Evolutionary conservation across 2,888 invertebrate genomes (phyloP).

Genomic region (Gerris lacustris): DNA sequence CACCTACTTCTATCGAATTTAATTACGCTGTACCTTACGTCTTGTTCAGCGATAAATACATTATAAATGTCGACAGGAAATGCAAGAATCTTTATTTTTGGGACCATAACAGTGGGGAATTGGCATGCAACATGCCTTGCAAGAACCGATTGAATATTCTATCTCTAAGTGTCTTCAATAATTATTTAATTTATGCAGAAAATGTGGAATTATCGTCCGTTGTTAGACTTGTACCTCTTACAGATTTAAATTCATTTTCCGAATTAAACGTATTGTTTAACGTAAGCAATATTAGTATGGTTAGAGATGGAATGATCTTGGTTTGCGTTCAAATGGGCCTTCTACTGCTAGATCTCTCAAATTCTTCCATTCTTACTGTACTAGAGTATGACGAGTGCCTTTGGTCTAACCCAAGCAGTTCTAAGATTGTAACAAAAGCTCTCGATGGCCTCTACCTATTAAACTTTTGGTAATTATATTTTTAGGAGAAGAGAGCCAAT

Average conservation of each 20-base stretch:
- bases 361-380: constrained; percentile 14
- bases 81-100: constrained; percentile 15
- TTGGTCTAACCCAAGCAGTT: constrained; percentile 15
- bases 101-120: constrained; percentile 13
- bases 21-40: constrained; percentile 23
- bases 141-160: constrained; percentile 14
- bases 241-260: constrained; percentile 10
- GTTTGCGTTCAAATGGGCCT: constrained; percentile 17
- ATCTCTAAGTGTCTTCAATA: constrained; percentile 12
- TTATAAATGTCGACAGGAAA: constrained; percentile 12
- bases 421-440: constrained; percentile 15
- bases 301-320: constrained; percentile 15
- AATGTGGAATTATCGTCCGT: constrained; percentile 12
- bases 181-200: constrained; percentile 16
- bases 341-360: constrained; percentile 15
- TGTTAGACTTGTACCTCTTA: constrained; percentile 12
- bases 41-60: constrained; percentile 20
- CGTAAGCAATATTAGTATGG: constrained; percentile 15
- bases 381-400: constrained; percentile 17
- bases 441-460: constrained; percentile 17
- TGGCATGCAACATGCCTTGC: constrained; percentile 13
- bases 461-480: constrained; percentile 14
- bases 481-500: too few species aligned
- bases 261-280: constrained; percentile 16
- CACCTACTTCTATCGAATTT: constrained; percentile 14